Evolutionary conservation across 2,113 vertebrate species (phyloP).

Genomic region (Pionites leucogaster): DNA sequence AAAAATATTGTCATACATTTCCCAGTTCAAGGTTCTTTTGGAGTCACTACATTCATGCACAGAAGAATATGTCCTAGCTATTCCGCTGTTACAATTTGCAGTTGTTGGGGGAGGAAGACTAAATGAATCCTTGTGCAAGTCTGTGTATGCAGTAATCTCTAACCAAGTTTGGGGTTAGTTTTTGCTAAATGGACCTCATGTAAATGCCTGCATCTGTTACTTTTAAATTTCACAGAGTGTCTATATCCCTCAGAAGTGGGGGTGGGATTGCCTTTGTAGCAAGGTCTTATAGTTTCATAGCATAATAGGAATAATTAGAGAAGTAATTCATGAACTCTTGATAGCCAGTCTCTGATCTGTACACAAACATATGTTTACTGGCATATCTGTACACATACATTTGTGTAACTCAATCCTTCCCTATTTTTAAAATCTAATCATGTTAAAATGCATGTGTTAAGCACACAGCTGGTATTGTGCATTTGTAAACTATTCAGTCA

Average conservation of each 20-base stretch:
- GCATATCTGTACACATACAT: accelerated
- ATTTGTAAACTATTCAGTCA: background rate
- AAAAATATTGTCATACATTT: background rate
- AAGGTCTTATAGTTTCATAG: background rate
- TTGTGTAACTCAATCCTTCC: background rate
- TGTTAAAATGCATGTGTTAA: background rate
- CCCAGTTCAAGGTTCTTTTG: background rate
- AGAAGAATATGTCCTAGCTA: background rate
- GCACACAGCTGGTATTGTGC: background rate
- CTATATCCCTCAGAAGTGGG: background rate
- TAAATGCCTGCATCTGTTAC: background rate
- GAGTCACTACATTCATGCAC: background rate
- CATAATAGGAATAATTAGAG: background rate
- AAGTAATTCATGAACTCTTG: background rate
- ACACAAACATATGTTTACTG: background rate
- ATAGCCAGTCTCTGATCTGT: background rate
- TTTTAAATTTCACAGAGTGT: background rate
- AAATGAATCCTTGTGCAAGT: background rate
- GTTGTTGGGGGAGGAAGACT: background rate
- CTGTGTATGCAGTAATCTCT: background rate
- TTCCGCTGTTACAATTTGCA: background rate
- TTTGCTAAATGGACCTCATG: background rate
- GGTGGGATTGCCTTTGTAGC: background rate
- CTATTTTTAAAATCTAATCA: background rate
- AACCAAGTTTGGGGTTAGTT: background rate